These are phyloP conservation scores for Macrotis lagotis DNA, from an alignment of 2,113 vertebrate genomes.

Conservation along the genomic window DNA sequence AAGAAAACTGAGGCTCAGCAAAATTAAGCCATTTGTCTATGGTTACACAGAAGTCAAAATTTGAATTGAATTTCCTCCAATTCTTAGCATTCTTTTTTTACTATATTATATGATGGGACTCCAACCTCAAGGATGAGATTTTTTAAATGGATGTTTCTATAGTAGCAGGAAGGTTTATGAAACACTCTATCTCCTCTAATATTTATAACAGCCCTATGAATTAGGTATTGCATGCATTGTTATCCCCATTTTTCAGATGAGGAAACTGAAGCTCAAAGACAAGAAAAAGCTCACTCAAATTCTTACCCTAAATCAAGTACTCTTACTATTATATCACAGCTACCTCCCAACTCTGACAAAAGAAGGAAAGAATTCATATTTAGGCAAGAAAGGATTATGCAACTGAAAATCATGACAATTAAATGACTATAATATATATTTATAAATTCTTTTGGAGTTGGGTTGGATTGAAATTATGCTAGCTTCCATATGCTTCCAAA, in stretches of 20 bases:
- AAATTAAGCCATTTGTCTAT: background rate
- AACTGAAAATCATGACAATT: background rate
- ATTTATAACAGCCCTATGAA: background rate
- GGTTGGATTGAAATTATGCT: background rate
- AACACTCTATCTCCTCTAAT: background rate
- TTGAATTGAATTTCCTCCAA: background rate
- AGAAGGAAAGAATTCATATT: background rate
- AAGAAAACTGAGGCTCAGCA: background rate
- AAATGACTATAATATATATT: background rate
- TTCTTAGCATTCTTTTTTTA: background rate
- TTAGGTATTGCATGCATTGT: background rate
- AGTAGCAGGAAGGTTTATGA: background rate
- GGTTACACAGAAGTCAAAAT: background rate
- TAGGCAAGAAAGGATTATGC: background rate
- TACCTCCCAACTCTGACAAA: background rate
- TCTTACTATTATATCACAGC: background rate
- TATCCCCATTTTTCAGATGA: background rate
- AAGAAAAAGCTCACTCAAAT: background rate
- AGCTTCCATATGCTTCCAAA: background rate
- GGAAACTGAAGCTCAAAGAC: background rate
- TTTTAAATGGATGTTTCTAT: background rate
- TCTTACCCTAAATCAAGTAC: background rate
- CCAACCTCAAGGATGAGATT: background rate
- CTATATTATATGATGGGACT: background rate
- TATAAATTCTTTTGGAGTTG: background rate